Percentiles rank a stretch among this genome's conserved stretches.
Conservation (phyloP, 2,113 vertebrate genomes). For the Ceyx cyanopectus region DNA sequence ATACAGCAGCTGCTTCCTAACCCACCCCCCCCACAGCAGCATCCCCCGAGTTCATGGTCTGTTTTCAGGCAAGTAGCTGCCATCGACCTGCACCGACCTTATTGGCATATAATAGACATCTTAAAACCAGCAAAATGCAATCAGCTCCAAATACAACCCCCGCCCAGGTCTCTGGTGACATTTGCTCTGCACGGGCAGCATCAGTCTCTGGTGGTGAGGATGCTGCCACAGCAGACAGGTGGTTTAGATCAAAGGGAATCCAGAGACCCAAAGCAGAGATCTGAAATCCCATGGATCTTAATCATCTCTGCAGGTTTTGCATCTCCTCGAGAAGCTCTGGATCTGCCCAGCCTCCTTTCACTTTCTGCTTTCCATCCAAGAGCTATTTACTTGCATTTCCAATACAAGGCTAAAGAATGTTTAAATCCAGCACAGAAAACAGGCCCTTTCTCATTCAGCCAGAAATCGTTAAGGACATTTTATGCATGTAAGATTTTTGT, state of each 20-base stretch:
- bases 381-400: slow-evolving; percentile 24
- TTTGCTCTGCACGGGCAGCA: background rate
- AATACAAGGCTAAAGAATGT: background rate
- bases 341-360: slow-evolving; percentile 25
- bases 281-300: background rate
- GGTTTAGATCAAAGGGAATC: slow-evolving; percentile 30
- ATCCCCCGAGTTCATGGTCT: background rate
- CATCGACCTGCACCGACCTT: background rate
- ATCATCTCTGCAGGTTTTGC: background rate
- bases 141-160: background rate
- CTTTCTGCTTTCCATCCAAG: slow-evolving; percentile 22
- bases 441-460: slow-evolving; percentile 18
- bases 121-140: background rate
- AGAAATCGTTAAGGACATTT: slow-evolving; percentile 33
- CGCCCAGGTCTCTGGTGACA: background rate
- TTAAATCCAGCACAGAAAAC: slow-evolving; percentile 29
- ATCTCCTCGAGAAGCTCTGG: slow-evolving; percentile 2
- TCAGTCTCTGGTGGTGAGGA: background rate
- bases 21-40: background rate
- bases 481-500: background rate
- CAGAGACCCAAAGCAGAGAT: slow-evolving; percentile 1
- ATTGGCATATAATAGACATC: background rate
- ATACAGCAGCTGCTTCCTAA: background rate
- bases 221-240: slow-evolving; percentile 20
- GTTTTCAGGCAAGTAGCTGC: background rate